phyloP scores from a whole-genome alignment of 2,113 vertebrate genomes.

The Aix galericulata region DNA sequence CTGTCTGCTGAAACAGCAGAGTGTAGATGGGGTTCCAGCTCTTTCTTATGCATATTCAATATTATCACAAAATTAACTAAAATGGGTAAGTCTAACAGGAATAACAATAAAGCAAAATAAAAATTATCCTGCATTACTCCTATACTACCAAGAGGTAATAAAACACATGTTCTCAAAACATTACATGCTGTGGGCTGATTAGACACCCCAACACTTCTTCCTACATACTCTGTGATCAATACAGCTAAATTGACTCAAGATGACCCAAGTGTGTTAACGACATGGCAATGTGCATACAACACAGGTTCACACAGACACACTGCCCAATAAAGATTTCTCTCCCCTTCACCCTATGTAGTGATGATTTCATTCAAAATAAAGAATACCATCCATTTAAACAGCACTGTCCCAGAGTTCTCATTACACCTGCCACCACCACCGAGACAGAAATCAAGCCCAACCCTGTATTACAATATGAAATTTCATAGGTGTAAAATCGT shows the following conservation, averaged over 20 bases:
- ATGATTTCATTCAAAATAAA: not conserved
- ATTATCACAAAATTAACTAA: not conserved
- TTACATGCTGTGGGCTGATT: not conserved
- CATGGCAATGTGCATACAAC: accelerated
- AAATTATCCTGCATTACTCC: no score
- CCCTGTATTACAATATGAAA: not conserved
- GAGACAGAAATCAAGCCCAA: not conserved
- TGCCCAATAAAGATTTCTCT: not conserved
- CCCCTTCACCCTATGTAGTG: not conserved
- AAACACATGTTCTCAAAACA: not conserved
- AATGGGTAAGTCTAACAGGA: not conserved
- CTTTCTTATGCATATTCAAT: not conserved
- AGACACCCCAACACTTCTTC: not conserved
- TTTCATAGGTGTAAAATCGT: not conserved
- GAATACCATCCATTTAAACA: not conserved
- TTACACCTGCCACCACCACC: not conserved
- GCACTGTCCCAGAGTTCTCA: not conserved
- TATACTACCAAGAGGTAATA: not conserved
- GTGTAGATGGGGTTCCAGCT: not conserved
- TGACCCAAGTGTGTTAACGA: not conserved
- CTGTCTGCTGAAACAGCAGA: not conserved
- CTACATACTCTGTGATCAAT: accelerated
- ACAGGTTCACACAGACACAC: not conserved
- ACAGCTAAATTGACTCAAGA: accelerated
- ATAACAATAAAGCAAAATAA: not conserved